Base-by-base conservation (phyloP, 2,888 invertebrate genomes). In the Hydroisotoma schaefferi region DNA sequence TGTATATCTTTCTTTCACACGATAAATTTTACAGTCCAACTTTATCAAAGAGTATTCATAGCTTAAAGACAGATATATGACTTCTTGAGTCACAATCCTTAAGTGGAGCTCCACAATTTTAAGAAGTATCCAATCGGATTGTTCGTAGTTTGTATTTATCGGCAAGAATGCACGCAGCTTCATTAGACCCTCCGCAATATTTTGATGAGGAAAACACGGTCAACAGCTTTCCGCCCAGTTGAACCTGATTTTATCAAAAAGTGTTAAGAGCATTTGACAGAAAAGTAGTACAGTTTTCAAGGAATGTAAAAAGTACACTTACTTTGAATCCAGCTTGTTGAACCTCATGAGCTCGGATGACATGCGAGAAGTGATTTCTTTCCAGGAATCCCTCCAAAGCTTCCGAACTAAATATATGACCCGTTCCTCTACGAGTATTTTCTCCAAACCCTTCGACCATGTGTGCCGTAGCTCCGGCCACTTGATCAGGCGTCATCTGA, bases 121-220 rank as follows among this genome's bases (percentile, higher is more conserved):
- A 33, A 33, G 67, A 43, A 29, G 82, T 82, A 73, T 82, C 83
- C 54, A 87, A 75, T 38, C 85, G 77, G 58, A 88, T 80, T 48
- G 86, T 78, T 23, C 87, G 76, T 29, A 88, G 75, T 75, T 85
- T 85, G 56, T 80, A 81, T 68, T 82, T 81, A 71, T 86, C 85
- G 0, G 84, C 83, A 61, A 88, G 76, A 18, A 85, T 82, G 67
- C 87, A 84, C 10, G 86, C 87, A 0, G 86, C 85, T 75, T 87
- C 86, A 76, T 88, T 88, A 61, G 76, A 79, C 1, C 84, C 84
- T 46, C 87, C 86, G 76, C 86, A 87, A 78, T 88, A 88, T 70
- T 81, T 83, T 2, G 85, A 85, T 0, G 87, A 87, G 0, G 87
- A 87, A 77, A 88, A 88, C 23, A 88, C 85, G 0, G 87, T 86